phyloP scores from a whole-genome alignment of 2,797 vertebrate genomes.

The Xerus rutilus region DNA sequence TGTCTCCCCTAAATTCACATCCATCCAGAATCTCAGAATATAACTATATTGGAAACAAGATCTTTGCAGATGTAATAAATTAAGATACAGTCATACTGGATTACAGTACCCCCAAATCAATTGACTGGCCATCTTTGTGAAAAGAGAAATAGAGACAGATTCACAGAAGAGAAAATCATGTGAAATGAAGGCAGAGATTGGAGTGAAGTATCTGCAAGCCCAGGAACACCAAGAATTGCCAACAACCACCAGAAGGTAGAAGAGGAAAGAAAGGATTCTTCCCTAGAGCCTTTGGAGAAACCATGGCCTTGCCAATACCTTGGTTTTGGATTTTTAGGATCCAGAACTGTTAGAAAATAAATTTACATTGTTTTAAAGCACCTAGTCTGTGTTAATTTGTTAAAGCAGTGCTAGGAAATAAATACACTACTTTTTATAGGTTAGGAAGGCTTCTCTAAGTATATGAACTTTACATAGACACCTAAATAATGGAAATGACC shows the following conservation, averaged over 20 bases:
- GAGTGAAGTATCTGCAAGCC: neutral
- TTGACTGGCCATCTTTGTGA: neutral
- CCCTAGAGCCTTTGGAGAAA: neutral
- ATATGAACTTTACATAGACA: neutral
- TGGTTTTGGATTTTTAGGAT: neutral
- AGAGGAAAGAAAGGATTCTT: neutral
- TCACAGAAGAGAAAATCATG: neutral
- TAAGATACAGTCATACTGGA: neutral
- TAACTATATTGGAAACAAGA: neutral
- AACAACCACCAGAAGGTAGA: neutral
- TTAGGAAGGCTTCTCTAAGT: neutral
- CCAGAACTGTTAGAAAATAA: neutral
- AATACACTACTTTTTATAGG: neutral
- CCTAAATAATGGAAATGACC: slow-evolving; percentile 11
- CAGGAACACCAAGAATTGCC: neutral
- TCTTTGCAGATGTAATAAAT: neutral
- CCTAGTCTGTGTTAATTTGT: neutral
- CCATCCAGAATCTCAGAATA: neutral
- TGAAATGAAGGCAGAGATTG: neutral
- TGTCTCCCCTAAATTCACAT: neutral
- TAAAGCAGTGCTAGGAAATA: neutral
- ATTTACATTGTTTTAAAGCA: neutral
- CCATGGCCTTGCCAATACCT: neutral
- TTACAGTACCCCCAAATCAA: neutral
- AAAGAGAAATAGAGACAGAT: neutral